Base-by-base conservation (phyloP, 1,140 invertebrate species). In the Cydia amplana region DNA sequence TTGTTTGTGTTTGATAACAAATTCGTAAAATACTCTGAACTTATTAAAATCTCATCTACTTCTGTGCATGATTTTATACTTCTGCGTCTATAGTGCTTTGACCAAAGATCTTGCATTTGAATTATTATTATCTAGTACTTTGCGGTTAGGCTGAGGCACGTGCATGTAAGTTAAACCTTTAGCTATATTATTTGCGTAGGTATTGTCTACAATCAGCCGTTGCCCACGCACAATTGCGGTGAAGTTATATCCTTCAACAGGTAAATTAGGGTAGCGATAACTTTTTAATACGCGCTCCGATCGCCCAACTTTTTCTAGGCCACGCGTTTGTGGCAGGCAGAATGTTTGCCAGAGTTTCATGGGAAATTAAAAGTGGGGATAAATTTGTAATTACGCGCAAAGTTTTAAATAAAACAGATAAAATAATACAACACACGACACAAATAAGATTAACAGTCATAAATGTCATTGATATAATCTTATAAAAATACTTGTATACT, bases 241-340 rank as follows among this genome's bases (percentile, higher is more conserved):
- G 28, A 40, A 70, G 36, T 70, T 70, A 32, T 70, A 70, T 70
- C n/a, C 32, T 70, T 36, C 65, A 36, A 40, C 65, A 70, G 65
- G 65, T 70, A 70, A 70, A 70, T 70, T 70, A 70, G 32, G n/a
- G 65, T 70, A 70, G 32, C 32, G 28, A 70, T 43, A 70, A 70
- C 65, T 70, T 70, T 70, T 70, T 70, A 70, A 70, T 70, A 70
- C 65, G 65, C 16, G 65, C 65, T 32, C 18, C 65, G 32, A 70
- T 70, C 65, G 65, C 65, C 28, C 65, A 70, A 70, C 65, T 70
- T 70, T 70, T 70, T 70, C 16, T 70, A 20, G 65, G 65, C 28
- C 36, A 70, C 65, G 65, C 65, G 65, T 70, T 70, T 70, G 65
- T 36, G 65, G 65, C 65, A 70, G 65, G 7, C 65, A 18, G 32